Percentiles rank a stretch among this genome's conserved stretches.
phyloP scores from a whole-genome alignment of 2,888 invertebrate species.

The Ferdinandea cuprea region DNA sequence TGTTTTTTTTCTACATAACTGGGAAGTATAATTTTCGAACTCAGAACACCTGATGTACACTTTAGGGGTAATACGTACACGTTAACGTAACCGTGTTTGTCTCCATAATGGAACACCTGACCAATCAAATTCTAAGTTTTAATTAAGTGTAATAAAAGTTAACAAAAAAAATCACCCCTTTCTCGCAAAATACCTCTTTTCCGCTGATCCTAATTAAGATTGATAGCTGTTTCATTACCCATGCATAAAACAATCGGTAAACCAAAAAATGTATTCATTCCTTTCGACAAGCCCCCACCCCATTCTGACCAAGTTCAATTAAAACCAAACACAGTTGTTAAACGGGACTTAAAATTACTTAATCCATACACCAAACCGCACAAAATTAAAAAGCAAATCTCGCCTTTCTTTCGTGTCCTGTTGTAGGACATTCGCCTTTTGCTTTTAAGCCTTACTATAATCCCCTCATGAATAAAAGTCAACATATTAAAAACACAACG shows the following conservation, averaged over 20 bases:
- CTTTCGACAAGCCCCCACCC: slow-evolving; percentile 20
- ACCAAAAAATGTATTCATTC: background rate
- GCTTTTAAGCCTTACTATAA: slow-evolving; percentile 44
- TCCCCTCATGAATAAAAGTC: slow-evolving; percentile 72
- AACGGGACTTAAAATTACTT: slow-evolving; percentile 66
- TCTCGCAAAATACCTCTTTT: background rate
- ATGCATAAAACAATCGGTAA: slow-evolving; percentile 34
- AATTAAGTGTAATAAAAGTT: too few relatives aligned
- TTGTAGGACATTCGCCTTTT: slow-evolving; percentile 7
- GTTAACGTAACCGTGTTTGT: too few relatives aligned
- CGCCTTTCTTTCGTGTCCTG: background rate
- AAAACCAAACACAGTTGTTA: slow-evolving; percentile 62
- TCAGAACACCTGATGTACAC: too few relatives aligned
- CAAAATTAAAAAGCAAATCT: slow-evolving; percentile 67
- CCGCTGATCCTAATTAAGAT: slow-evolving; percentile 58
- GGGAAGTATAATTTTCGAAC: too few relatives aligned
- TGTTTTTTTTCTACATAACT: too few relatives aligned
- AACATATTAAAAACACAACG: slow-evolving; percentile 47
- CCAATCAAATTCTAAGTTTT: too few relatives aligned
- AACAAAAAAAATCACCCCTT: slow-evolving; percentile 9
- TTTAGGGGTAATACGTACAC: too few relatives aligned
- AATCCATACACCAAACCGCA: slow-evolving; percentile 68
- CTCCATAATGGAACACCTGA: too few relatives aligned
- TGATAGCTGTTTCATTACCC: slow-evolving; percentile 60
- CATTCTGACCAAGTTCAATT: slow-evolving; percentile 10